Percentiles rank a stretch among this genome's conserved stretches.
These are phyloP conservation scores for Strix aluco DNA, from an alignment of 2,113 vertebrate species.

Conservation along the genomic window DNA sequence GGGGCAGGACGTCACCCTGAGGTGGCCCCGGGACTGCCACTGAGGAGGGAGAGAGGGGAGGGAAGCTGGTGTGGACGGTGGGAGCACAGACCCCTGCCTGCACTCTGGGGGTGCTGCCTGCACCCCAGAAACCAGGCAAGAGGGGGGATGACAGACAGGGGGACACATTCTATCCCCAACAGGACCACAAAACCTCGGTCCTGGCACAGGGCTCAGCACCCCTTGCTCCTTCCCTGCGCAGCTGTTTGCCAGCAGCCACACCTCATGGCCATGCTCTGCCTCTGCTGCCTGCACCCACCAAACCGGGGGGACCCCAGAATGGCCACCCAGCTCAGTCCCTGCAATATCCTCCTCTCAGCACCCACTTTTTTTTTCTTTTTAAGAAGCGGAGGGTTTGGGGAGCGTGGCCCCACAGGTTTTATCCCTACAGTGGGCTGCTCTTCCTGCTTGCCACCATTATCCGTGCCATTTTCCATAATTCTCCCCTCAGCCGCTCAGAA, in stretches of 20 bases:
- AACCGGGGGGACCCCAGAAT: neutral
- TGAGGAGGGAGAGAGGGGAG: neutral
- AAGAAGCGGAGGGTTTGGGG: slow-evolving; percentile 37
- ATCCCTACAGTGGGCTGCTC: slow-evolving; percentile 73
- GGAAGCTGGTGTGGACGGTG: accelerated
- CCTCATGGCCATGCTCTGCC: too few species aligned
- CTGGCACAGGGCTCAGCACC: too few species aligned
- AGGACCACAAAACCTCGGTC: neutral
- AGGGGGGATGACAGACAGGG: too few species aligned
- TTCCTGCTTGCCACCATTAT: slow-evolving; percentile 78
- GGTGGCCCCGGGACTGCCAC: neutral
- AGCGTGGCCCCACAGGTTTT: neutral
- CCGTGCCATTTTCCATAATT: slow-evolving; percentile 69
- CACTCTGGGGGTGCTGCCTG: neutral
- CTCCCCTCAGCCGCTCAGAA: slow-evolving; percentile 59
- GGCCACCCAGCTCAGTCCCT: accelerated
- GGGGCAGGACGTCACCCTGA: too few species aligned
- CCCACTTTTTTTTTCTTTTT: slow-evolving; percentile 70
- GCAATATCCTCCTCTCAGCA: slow-evolving; percentile 1
- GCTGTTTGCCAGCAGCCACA: neutral
- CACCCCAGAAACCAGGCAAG: too few species aligned
- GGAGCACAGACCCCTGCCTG: neutral
- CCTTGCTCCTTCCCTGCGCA: accelerated
- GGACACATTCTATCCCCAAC: accelerated
- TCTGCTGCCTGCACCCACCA: too few species aligned